Conservation (phyloP, 2,113 vertebrate genomes). For the Psilopsiagon aurifrons region DNA sequence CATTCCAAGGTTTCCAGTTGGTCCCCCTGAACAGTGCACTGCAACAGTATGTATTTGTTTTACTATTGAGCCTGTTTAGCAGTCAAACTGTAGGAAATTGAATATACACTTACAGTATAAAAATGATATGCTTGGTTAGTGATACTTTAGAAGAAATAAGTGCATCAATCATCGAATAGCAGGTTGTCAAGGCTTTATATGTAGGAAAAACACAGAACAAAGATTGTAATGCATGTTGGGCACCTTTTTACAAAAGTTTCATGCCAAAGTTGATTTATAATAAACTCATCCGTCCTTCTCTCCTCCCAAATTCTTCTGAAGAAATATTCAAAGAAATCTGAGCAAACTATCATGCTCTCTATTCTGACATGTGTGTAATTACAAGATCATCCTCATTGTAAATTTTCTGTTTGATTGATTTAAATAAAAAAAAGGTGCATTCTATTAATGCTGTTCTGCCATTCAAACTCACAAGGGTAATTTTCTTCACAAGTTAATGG, state of each 20-base stretch:
- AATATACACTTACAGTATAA: conserved; percentile 81
- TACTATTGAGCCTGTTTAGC: conserved; percentile 76
- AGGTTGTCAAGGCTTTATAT: conserved; percentile 75
- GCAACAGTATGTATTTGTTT: conserved; percentile 69
- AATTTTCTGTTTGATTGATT: conserved; percentile 41
- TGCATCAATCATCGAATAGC: conserved; percentile 80
- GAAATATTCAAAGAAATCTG: not conserved
- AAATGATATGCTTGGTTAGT: conserved; percentile 83
- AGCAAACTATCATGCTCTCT: not conserved
- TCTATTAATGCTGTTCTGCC: conserved; percentile 2
- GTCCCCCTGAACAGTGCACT: conserved; percentile 41
- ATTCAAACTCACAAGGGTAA: conserved; percentile 28
- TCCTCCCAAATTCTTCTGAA: conserved; percentile 14
- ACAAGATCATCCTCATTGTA: conserved; percentile 37
- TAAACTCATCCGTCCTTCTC: conserved; percentile 5
- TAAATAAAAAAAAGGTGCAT: not conserved
- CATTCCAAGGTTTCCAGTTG: conserved; percentile 41
- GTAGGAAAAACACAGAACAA: conserved; percentile 74
- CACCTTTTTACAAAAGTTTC: conserved; percentile 65
- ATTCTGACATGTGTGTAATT: conserved; percentile 49
- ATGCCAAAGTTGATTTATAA: conserved; percentile 54
- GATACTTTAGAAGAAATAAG: conserved; percentile 81
- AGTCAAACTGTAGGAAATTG: conserved; percentile 81
- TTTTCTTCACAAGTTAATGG: conserved; percentile 18
- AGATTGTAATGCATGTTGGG: conserved; percentile 69